Conservation (phyloP, 1,140 invertebrate species). For the Pentalonia nigronervosa region DNA sequence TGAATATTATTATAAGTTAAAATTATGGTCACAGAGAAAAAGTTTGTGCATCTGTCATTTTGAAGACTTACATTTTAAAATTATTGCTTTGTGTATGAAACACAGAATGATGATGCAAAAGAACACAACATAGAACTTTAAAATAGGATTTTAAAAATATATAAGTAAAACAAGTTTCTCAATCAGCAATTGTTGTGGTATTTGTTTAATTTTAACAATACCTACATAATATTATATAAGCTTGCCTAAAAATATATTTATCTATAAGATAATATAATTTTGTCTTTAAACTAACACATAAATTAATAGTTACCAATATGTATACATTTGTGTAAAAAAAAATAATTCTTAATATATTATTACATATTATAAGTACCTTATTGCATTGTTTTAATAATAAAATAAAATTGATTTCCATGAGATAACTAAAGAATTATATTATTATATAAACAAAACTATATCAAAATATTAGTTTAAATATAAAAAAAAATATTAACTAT, state of each 20-base stretch:
- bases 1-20: slow-evolving; percentile 11
- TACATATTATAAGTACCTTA: too few relatives aligned
- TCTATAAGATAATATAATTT: background rate
- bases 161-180: background rate
- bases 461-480: background rate
- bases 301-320: background rate
- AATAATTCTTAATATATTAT: background rate
- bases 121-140: background rate
- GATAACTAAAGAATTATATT: too few relatives aligned
- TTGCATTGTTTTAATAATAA: background rate
- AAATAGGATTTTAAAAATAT: background rate
- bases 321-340: background rate
- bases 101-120: background rate
- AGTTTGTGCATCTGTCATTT: slow-evolving; percentile 5
- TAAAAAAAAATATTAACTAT: background rate
- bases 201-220: background rate
- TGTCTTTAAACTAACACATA: too few relatives aligned
- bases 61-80: background rate
- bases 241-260: background rate
- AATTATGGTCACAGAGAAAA: background rate
- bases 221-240: background rate
- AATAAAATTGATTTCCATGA: background rate
- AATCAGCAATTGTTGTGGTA: background rate
- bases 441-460: too few relatives aligned
- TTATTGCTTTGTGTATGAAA: background rate